Percentiles rank a stretch among this genome's conserved stretches.
Evolutionary conservation across 1,140 invertebrate species (phyloP).

Genomic region (Thaumatotibia leucotreta): DNA sequence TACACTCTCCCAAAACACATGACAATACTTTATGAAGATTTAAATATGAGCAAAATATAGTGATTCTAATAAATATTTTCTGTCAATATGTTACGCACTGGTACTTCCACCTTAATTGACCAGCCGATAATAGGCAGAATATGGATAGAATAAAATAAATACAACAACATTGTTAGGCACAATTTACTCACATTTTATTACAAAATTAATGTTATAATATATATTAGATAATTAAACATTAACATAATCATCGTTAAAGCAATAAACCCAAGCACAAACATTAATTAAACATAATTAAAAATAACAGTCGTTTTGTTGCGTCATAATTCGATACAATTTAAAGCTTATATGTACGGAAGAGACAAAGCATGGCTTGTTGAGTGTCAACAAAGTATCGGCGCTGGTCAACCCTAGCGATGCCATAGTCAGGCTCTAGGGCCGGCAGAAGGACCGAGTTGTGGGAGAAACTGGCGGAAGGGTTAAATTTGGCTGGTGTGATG

Average conservation of each 20-base stretch:
- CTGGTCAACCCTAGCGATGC: slow-evolving; percentile 50
- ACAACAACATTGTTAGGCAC: background rate
- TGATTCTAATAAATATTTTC: too few species aligned
- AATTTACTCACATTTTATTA: background rate
- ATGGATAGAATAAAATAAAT: too few species aligned
- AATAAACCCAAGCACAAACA: slow-evolving; percentile 1
- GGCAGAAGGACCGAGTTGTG: slow-evolving; percentile 33
- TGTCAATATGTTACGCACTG: too few species aligned
- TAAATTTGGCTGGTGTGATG: slow-evolving; percentile 27
- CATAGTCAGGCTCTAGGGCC: slow-evolving; percentile 64
- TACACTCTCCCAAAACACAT: too few species aligned
- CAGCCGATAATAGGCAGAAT: too few species aligned
- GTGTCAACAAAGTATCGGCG: slow-evolving; percentile 67
- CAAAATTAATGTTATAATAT: slow-evolving; percentile 1
- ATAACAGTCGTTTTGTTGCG: slow-evolving; percentile 7
- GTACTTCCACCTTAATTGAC: too few species aligned
- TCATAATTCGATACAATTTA: slow-evolving; percentile 21
- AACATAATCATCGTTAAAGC: background rate
- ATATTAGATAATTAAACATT: slow-evolving; percentile 4
- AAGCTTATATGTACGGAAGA: slow-evolving; percentile 62
- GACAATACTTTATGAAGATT: too few species aligned
- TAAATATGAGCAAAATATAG: too few species aligned
- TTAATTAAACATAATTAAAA: background rate
- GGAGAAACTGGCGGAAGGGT: background rate
- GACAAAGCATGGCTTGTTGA: slow-evolving; percentile 59